These are phyloP conservation scores for Amblyornis subalaris DNA, from an alignment of 2,113 vertebrate genomes.

Conservation along the genomic window DNA sequence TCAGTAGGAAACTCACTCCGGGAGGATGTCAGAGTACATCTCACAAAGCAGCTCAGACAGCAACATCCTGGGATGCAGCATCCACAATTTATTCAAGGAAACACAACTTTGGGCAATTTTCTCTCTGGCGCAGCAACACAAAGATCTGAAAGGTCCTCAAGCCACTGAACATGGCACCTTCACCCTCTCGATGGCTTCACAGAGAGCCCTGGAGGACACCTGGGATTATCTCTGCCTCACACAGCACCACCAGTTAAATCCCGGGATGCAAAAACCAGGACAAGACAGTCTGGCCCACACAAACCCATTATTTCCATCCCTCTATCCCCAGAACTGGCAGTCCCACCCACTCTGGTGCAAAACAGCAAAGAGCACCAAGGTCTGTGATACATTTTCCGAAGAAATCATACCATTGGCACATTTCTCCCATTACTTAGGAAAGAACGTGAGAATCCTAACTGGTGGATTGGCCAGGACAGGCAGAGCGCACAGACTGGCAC, in stretches of 20 bases:
- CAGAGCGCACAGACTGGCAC: neutral
- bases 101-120: neutral
- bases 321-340: neutral
- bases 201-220: neutral
- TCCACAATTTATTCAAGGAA: neutral
- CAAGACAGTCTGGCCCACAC: neutral
- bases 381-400: neutral
- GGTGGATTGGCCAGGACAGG: neutral
- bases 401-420: neutral
- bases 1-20: neutral
- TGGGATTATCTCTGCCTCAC: neutral
- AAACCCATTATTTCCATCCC: neutral
- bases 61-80: neutral
- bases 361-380: neutral
- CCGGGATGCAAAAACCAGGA: neutral
- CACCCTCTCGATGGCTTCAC: neutral
- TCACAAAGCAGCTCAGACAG: neutral
- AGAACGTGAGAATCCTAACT: neutral
- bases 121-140: neutral
- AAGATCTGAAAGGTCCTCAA: neutral
- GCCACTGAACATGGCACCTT: neutral
- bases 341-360: accelerated
- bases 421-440: neutral
- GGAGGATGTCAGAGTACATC: neutral
- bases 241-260: neutral